These are phyloP conservation scores for Pemphredon lugubris DNA, from an alignment of 2,888 invertebrate genomes.

Conservation along the genomic window DNA sequence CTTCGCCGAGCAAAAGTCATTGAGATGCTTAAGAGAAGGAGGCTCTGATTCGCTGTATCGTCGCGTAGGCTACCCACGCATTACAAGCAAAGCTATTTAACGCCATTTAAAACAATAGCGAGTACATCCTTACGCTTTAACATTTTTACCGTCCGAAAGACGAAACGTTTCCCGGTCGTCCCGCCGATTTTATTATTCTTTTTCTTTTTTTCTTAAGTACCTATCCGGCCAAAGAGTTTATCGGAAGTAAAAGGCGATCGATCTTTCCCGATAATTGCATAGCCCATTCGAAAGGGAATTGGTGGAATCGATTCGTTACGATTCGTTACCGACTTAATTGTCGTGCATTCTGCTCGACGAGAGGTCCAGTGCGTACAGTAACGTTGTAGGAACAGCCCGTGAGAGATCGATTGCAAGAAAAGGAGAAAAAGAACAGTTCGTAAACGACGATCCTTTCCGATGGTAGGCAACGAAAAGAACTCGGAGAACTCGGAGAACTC, in stretches of 20 bases:
- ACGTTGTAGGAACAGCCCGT: slow-evolving; percentile 50
- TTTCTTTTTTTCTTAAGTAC: neutral
- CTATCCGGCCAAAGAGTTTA: neutral
- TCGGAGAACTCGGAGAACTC: too few species aligned
- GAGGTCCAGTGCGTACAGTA: slow-evolving; percentile 34
- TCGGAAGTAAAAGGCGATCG: neutral
- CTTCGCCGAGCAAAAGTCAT: slow-evolving; percentile 39
- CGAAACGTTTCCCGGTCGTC: neutral
- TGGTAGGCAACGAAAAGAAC: slow-evolving; percentile 30
- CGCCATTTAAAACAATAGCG: slow-evolving; percentile 45
- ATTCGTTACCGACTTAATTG: too few species aligned
- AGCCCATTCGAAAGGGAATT: too few species aligned
- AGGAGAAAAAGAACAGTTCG: slow-evolving; percentile 9
- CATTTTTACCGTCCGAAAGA: neutral
- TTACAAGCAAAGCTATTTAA: slow-evolving; percentile 6
- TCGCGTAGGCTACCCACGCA: slow-evolving; percentile 6
- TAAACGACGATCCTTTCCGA: slow-evolving; percentile 33
- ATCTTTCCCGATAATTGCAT: neutral
- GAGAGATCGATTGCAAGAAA: slow-evolving; percentile 41
- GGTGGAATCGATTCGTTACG: too few species aligned
- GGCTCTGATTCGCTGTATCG: slow-evolving; percentile 1
- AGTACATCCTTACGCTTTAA: slow-evolving; percentile 12
- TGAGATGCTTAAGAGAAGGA: neutral
- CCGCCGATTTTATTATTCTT: neutral
- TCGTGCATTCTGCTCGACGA: slow-evolving; percentile 34